Conservation (phyloP, 92 coral and sea anemone species). For the Ricordea florida region DNA sequence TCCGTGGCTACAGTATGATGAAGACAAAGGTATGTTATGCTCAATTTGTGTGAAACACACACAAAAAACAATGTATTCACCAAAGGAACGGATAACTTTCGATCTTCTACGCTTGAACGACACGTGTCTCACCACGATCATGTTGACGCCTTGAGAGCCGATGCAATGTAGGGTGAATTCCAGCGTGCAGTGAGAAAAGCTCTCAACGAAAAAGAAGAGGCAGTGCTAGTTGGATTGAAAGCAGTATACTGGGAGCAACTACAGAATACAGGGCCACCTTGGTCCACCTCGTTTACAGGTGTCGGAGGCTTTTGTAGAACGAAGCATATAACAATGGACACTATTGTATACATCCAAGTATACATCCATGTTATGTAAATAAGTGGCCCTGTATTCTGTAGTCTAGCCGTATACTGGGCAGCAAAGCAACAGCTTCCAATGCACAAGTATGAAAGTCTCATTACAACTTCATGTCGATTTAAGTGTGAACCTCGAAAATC, state of each 20-base stretch:
- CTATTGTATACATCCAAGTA: too few species aligned
- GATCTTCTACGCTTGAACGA: conserved; percentile 28
- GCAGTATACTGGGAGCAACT: conserved; percentile 32
- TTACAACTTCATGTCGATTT: too few species aligned
- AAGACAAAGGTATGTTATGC: conserved; percentile 39
- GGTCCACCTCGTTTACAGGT: too few species aligned
- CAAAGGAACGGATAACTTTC: conserved; percentile 41
- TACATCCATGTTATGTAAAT: too few species aligned
- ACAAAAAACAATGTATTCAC: conserved; percentile 27
- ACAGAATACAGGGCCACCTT: too few species aligned
- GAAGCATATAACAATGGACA: too few species aligned
- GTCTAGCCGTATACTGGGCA: too few species aligned
- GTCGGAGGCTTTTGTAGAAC: too few species aligned
- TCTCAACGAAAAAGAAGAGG: conserved; percentile 44
- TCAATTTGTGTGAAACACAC: conserved; percentile 44
- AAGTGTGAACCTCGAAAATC: too few species aligned
- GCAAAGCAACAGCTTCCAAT: conserved; percentile 41
- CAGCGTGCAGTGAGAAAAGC: conserved; percentile 49
- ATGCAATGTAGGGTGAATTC: conserved; percentile 44
- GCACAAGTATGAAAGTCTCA: conserved; percentile 36
- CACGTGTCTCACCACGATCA: conserved; percentile 46
- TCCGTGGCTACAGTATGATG: conserved; percentile 39
- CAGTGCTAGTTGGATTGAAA: conserved; percentile 38
- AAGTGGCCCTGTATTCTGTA: too few species aligned
- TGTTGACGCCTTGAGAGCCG: conserved; percentile 46